Evolutionary conservation across 2,888 invertebrate species (phyloP).

Genomic region (Lordiphosa fenestrarum): DNA sequence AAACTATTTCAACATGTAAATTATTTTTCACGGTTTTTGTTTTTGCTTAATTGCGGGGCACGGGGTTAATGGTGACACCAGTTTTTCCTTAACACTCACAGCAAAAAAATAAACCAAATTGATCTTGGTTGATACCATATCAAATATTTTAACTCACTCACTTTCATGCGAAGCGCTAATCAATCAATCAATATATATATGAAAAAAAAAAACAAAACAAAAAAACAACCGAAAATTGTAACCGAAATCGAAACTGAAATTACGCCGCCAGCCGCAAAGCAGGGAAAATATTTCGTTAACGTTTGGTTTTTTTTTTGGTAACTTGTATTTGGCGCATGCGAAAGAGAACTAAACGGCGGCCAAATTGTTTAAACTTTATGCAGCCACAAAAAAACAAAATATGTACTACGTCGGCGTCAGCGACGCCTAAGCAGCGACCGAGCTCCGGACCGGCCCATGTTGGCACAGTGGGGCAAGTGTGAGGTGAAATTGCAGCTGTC

Average conservation of each 20-base stretch:
- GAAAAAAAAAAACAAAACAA: slow-evolving; percentile 4
- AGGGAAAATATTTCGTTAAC: slow-evolving; percentile 1
- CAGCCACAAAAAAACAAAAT: slow-evolving; percentile 36
- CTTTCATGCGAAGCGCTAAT: slow-evolving; percentile 50
- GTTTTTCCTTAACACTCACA: not conserved
- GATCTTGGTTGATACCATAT: slow-evolving; percentile 1
- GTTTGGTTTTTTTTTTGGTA: slow-evolving; percentile 26
- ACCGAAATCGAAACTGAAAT: slow-evolving; percentile 14
- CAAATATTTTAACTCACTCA: slow-evolving; percentile 37
- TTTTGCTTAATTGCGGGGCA: too few relatives aligned
- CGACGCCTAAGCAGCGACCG: slow-evolving; percentile 21
- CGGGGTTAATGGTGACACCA: too few relatives aligned
- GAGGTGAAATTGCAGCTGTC: too few relatives aligned
- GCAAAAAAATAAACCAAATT: too few relatives aligned
- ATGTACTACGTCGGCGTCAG: slow-evolving; percentile 20
- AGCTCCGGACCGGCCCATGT: slow-evolving; percentile 5
- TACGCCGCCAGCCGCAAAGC: not conserved
- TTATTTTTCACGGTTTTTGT: not conserved
- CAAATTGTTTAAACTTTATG: slow-evolving; percentile 54
- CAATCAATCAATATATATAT: slow-evolving; percentile 31
- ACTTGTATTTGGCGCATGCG: slow-evolving; percentile 61
- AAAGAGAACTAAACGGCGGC: slow-evolving; percentile 57
- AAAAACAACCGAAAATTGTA: slow-evolving; percentile 10
- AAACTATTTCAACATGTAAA: slow-evolving; percentile 2
- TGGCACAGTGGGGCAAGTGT: slow-evolving; percentile 6